Percentiles rank a stretch among this genome's conserved stretches.
These are phyloP conservation scores for Florisuga fusca DNA, from an alignment of 2,797 vertebrate species.

Conservation along the genomic window DNA sequence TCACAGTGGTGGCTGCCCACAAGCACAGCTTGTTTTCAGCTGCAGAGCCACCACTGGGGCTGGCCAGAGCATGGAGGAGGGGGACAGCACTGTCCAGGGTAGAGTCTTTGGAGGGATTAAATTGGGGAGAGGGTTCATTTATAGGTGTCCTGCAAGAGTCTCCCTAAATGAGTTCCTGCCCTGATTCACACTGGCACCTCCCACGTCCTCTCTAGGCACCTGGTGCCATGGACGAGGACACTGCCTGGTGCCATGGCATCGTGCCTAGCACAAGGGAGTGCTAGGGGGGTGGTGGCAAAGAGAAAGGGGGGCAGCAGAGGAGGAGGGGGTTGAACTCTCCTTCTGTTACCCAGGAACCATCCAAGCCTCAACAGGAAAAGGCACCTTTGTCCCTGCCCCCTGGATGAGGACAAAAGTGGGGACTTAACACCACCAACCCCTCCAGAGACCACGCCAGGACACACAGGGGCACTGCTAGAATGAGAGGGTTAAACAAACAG, in stretches of 20 bases:
- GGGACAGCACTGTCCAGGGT: not conserved
- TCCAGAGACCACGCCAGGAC: not conserved
- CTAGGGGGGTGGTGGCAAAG: not conserved
- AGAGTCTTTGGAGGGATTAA: not conserved
- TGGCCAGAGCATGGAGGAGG: rapidly evolving
- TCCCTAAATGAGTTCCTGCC: not conserved
- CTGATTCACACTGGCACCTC: not conserved
- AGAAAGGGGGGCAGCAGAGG: not conserved
- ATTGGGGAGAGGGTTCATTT: rapidly evolving
- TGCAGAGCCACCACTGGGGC: rapidly evolving
- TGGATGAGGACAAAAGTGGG: not conserved
- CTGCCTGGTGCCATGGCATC: rapidly evolving
- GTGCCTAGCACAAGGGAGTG: rapidly evolving
- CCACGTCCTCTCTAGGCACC: rapidly evolving
- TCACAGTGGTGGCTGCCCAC: not conserved
- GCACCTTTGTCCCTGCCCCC: not conserved
- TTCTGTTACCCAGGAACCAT: not conserved
- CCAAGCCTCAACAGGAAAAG: not conserved
- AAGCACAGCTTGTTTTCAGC: not conserved
- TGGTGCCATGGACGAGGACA: not conserved
- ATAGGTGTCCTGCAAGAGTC: not conserved
- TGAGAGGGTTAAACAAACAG: slow-evolving; percentile 41
- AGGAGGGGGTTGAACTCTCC: not conserved
- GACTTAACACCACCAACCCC: not conserved
- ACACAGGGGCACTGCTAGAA: not conserved